These are phyloP conservation scores for Lordiphosa clarofinis DNA, from an alignment of 1,140 invertebrate genomes.

Conservation along the genomic window DNA sequence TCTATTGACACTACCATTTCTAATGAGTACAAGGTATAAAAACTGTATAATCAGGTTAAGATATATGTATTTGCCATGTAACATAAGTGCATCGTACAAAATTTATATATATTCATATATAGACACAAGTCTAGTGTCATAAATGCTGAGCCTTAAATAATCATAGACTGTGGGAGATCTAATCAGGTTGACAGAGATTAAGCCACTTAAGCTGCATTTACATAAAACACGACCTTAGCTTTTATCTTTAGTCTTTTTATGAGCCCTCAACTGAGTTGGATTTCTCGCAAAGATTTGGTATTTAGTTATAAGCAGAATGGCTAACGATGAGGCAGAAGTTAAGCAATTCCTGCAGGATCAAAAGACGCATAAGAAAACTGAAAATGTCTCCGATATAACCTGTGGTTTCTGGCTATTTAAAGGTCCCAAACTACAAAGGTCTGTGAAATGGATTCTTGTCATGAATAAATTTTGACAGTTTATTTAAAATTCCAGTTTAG, in stretches of 20 bases:
- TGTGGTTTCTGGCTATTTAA: conserved; percentile 84
- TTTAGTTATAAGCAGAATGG: conserved; percentile 11
- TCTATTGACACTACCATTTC: too few species aligned
- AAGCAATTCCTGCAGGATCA: conserved; percentile 27
- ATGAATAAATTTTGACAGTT: too few species aligned
- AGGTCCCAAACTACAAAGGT: conserved; percentile 43
- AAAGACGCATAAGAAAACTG: neutral
- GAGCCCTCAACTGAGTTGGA: neutral
- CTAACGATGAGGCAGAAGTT: conserved; percentile 22
- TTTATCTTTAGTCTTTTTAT: conserved; percentile 8
- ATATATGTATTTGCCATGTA: neutral
- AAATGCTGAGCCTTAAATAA: conserved; percentile 11
- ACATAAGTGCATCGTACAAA: too few species aligned
- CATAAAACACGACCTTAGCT: conserved; percentile 2
- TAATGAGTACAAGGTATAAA: neutral
- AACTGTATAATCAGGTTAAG: neutral
- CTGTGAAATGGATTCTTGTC: neutral
- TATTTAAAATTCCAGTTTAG: conserved; percentile 23
- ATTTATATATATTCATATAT: too few species aligned
- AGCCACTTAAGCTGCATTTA: neutral
- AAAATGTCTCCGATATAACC: conserved; percentile 80
- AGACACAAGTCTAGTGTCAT: neutral
- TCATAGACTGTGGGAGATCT: conserved; percentile 1
- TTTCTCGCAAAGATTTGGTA: neutral
- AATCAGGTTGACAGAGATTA: conserved; percentile 3